These are phyloP conservation scores for Laothoe populi DNA, from an alignment of 2,888 invertebrate species.

Conservation along the genomic window DNA sequence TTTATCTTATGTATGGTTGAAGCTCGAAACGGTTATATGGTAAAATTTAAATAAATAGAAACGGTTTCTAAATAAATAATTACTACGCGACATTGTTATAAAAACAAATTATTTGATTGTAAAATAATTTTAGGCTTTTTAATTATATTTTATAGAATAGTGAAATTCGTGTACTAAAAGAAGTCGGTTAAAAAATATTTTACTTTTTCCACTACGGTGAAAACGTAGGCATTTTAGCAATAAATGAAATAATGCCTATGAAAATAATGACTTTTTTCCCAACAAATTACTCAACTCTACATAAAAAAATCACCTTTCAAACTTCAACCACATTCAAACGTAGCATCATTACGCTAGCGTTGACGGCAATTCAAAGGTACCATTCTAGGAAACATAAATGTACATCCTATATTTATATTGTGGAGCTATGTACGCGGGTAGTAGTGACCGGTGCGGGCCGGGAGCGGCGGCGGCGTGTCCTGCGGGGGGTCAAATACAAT, in stretches of 20 bases:
- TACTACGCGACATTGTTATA: too few relatives aligned
- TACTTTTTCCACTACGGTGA: too few relatives aligned
- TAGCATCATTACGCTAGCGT: conserved; percentile 18
- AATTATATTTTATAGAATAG: too few relatives aligned
- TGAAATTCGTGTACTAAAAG: too few relatives aligned
- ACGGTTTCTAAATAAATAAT: too few relatives aligned
- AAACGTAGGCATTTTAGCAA: too few relatives aligned
- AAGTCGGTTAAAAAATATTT: too few relatives aligned
- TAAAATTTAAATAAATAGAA: background rate
- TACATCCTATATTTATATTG: conserved; percentile 33
- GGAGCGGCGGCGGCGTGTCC: conserved; percentile 79
- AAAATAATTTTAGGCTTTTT: too few relatives aligned
- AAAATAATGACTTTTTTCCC: background rate
- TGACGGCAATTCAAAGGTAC: conserved; percentile 4
- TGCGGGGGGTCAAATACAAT: conserved; percentile 43
- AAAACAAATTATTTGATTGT: too few relatives aligned
- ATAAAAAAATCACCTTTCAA: background rate
- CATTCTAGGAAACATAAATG: conserved; percentile 19
- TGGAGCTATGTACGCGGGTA: conserved; percentile 76
- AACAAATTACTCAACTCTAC: background rate
- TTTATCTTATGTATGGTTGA: background rate
- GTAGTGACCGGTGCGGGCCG: conserved; percentile 79
- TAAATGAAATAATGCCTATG: background rate
- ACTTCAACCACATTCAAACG: background rate
- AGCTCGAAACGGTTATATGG: background rate